phyloP scores from a whole-genome alignment of 2,888 invertebrate genomes.

The Sussaba pulchella region DNA sequence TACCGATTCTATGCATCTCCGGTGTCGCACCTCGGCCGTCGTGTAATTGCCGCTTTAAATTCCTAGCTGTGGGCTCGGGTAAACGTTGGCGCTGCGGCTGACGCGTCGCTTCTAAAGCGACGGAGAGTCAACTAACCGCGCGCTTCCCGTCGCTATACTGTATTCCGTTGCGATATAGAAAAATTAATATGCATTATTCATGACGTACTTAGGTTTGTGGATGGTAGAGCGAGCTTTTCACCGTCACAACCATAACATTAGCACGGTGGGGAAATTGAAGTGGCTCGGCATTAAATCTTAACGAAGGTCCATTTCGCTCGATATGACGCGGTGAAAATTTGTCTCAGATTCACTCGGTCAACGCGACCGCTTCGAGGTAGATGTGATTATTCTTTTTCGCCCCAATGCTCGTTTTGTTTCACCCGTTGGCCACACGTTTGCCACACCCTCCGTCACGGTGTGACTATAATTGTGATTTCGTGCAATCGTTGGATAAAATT shows the following conservation, averaged over 20 bases:
- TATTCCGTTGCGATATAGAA: conserved; percentile 66
- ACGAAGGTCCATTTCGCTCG: conserved; percentile 41
- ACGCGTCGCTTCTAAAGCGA: conserved; percentile 50
- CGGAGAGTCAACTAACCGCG: conserved; percentile 60
- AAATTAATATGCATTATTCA: conserved; percentile 72
- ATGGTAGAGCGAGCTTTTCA: conserved; percentile 19
- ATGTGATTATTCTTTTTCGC: conserved; percentile 10
- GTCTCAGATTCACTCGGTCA: conserved; percentile 35
- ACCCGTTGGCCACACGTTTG: neutral
- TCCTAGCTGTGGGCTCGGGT: conserved; percentile 59
- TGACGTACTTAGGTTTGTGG: conserved; percentile 60
- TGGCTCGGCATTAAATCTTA: conserved; percentile 37
- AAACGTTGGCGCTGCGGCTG: conserved; percentile 61
- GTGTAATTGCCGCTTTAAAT: conserved; percentile 74
- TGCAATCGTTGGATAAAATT: neutral
- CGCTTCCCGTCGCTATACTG: conserved; percentile 1
- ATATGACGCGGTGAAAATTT: conserved; percentile 41
- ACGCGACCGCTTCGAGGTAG: neutral
- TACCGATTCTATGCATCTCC: conserved; percentile 35
- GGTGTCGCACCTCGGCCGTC: conserved; percentile 49
- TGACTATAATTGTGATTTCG: conserved; percentile 6
- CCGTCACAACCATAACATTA: conserved; percentile 4
- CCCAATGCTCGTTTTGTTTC: neutral
- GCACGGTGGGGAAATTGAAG: conserved; percentile 41
- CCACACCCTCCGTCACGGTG: neutral